These are phyloP conservation scores for Elmis aenea DNA, from an alignment of 2,888 invertebrate genomes.

Conservation along the genomic window DNA sequence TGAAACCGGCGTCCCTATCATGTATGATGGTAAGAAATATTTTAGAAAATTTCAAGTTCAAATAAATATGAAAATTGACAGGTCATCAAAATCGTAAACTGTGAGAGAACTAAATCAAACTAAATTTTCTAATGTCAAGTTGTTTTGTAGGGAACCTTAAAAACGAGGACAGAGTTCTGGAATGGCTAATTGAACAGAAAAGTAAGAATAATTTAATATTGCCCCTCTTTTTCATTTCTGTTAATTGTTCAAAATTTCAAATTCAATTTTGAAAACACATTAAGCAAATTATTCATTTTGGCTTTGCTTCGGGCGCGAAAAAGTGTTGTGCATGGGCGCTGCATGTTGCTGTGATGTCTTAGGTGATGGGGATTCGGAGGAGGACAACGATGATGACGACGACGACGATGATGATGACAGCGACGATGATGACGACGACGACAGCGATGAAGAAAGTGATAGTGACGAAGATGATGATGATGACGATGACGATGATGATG, in stretches of 20 bases:
- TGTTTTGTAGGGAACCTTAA: constrained; percentile 84
- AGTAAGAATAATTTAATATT: constrained; percentile 64
- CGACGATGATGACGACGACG: constrained; percentile 48
- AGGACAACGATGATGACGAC: constrained; percentile 47
- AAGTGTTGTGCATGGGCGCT: constrained; percentile 40
- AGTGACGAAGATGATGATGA: constrained; percentile 53
- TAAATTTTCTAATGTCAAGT: constrained; percentile 15
- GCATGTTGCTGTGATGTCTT: constrained; percentile 46
- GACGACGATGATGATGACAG: constrained; percentile 51
- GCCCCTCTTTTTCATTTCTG: constrained; percentile 6
- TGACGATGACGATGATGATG: constrained; percentile 43
- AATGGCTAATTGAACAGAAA: constrained; percentile 94
- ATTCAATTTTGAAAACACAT: too few relatives aligned
- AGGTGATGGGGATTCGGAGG: constrained; percentile 47
- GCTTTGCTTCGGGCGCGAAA: constrained; percentile 24
- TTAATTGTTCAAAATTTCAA: too few relatives aligned
- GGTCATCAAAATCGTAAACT: constrained; percentile 3
- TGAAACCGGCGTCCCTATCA: constrained; percentile 88
- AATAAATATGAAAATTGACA: constrained; percentile 2
- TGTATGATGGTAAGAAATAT: constrained; percentile 81
- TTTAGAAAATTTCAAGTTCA: not conserved
- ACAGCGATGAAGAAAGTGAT: constrained; percentile 47
- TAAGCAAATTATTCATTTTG: constrained; percentile 13
- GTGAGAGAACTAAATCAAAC: constrained; percentile 15
- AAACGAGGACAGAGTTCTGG: constrained; percentile 91